Evolutionary conservation across 2,797 vertebrate species (phyloP).

Genomic region (Hoplostethus mediterraneus): DNA sequence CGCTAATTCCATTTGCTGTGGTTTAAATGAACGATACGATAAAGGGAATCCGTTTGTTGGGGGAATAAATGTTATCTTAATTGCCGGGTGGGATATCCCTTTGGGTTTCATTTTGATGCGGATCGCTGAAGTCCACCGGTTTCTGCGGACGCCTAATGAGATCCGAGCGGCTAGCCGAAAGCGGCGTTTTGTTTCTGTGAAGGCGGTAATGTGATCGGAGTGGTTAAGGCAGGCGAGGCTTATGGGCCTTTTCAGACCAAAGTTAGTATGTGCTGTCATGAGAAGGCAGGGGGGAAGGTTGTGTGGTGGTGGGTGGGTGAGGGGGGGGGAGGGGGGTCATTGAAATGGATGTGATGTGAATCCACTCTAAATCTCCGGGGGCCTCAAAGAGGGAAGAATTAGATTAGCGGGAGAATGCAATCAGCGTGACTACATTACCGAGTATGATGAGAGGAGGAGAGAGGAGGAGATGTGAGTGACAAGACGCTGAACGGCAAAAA

Average conservation of each 20-base stretch:
- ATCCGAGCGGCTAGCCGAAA: slow-evolving; percentile 56
- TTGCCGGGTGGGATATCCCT: slow-evolving; percentile 43
- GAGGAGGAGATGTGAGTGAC: slow-evolving; percentile 63
- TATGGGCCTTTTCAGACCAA: slow-evolving; percentile 67
- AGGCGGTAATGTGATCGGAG: slow-evolving; percentile 71
- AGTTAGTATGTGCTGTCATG: slow-evolving; percentile 72
- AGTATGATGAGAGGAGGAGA: slow-evolving; percentile 64
- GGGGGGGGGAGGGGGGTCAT: slow-evolving; percentile 1
- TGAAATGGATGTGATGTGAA: slow-evolving; percentile 73
- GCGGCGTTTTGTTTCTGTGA: slow-evolving; percentile 59
- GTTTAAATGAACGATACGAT: slow-evolving; percentile 55
- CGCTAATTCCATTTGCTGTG: slow-evolving; percentile 60
- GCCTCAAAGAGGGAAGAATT: slow-evolving; percentile 72
- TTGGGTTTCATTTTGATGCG: slow-evolving; percentile 59
- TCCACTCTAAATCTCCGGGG: slow-evolving; percentile 65
- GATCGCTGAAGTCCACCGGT: slow-evolving; percentile 52
- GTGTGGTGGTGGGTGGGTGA: background rate
- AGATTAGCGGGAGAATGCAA: slow-evolving; percentile 79
- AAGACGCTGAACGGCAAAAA: slow-evolving; percentile 68
- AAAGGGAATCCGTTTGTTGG: slow-evolving; percentile 56
- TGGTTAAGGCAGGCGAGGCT: slow-evolving; percentile 60
- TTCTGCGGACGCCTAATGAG: slow-evolving; percentile 60
- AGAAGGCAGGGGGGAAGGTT: slow-evolving; percentile 7
- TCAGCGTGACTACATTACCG: slow-evolving; percentile 78
- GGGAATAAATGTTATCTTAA: slow-evolving; percentile 68